phyloP scores from a whole-genome alignment of 1,140 invertebrate species.

The fruit fly (Drosophila melanogaster) region DNA sequence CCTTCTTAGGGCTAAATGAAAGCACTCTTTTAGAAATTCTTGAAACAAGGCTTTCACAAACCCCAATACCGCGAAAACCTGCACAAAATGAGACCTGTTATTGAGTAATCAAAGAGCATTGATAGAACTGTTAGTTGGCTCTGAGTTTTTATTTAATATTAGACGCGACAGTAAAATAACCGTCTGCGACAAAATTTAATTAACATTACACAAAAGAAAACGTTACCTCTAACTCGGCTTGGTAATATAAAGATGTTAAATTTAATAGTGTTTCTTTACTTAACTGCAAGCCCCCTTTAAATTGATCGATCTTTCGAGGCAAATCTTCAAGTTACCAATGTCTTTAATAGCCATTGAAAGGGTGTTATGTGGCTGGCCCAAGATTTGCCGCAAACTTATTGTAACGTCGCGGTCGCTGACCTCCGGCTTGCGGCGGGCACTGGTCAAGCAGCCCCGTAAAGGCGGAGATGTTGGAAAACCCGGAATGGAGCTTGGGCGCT shows the following conservation, averaged over 20 bases:
- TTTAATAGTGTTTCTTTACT: constrained; percentile 56
- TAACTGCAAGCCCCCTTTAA: constrained; percentile 22
- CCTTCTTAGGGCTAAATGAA: constrained; percentile 4
- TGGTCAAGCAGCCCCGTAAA: constrained; percentile 5
- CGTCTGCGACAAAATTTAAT: constrained; percentile 15
- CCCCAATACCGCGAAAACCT: too few relatives aligned
- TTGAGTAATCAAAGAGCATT: background rate
- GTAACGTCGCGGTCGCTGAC: constrained; percentile 32
- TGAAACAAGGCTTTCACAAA: too few relatives aligned
- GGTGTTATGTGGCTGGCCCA: constrained; percentile 19
- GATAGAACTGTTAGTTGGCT: background rate
- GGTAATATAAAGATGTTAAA: constrained; percentile 65
- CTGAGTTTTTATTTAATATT: background rate
- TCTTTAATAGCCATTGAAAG: constrained; percentile 32
- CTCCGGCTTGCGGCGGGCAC: constrained; percentile 33
- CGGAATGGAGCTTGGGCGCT: background rate
- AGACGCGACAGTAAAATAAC: constrained; percentile 3
- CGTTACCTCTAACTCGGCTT: constrained; percentile 16
- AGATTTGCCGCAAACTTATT: constrained; percentile 33
- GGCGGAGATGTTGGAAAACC: background rate
- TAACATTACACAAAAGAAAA: constrained; percentile 7
- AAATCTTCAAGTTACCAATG: constrained; percentile 46
- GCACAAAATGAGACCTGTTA: too few relatives aligned
- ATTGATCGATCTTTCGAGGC: background rate
- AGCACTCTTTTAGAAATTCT: too few relatives aligned